Evolutionary conservation across 2,888 invertebrate species (phyloP).

Genomic region (Plusia festucae): DNA sequence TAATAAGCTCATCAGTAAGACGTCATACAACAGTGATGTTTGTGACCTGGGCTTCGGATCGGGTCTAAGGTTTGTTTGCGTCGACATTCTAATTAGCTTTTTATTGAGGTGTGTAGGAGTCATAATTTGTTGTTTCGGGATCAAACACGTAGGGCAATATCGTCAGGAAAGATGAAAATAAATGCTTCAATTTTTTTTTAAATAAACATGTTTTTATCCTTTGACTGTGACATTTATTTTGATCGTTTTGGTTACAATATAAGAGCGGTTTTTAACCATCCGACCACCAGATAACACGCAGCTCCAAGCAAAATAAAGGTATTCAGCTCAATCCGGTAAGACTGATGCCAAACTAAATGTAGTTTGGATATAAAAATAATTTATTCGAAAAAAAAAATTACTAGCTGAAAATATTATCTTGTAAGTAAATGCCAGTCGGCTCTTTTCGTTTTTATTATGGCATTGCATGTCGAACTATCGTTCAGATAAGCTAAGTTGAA

Average conservation of each 20-base stretch:
- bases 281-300: too few species aligned
- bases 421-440: too few species aligned
- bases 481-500: not conserved
- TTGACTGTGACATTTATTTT: too few species aligned
- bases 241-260: too few species aligned
- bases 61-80: not conserved
- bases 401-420: not conserved
- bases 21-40: not conserved
- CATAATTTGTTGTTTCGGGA: not conserved
- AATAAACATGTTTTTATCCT: too few species aligned
- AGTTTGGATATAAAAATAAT: too few species aligned
- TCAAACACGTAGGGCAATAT: too few species aligned
- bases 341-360: too few species aligned
- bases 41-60: not conserved
- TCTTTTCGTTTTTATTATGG: not conserved
- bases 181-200: too few species aligned
- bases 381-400: too few species aligned
- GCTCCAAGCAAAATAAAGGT: not conserved
- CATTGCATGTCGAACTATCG: not conserved
- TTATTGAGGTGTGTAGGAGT: not conserved
- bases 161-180: too few species aligned
- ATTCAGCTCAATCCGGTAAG: not conserved
- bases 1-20: not conserved
- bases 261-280: too few species aligned
- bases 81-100: conserved; percentile 1